Percentiles rank a stretch among this genome's conserved stretches.
These are phyloP conservation scores for Forbesichthys agassizii DNA, from an alignment of 2,113 vertebrate genomes.

Conservation along the genomic window DNA sequence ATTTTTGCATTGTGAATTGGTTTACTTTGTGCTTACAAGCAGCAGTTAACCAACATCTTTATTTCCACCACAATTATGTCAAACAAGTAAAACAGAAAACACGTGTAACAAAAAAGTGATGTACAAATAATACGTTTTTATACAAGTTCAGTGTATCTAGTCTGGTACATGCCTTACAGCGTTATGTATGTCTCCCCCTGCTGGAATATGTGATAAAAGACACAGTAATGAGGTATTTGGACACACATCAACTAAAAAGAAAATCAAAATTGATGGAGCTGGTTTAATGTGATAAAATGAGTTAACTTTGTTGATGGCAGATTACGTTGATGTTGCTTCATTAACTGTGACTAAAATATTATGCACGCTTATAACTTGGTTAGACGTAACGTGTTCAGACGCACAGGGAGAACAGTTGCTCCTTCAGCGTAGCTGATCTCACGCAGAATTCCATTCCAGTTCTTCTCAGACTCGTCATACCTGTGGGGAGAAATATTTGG, in stretches of 20 bases:
- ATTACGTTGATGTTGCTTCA: not conserved
- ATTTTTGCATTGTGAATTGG: slow-evolving; percentile 45
- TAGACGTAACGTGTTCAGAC: slow-evolving; percentile 89
- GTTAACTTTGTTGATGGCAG: not conserved
- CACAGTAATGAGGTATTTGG: not conserved
- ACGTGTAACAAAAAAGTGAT: slow-evolving; percentile 44
- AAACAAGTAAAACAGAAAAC: slow-evolving; percentile 30
- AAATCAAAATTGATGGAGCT: not conserved
- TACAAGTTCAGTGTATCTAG: not conserved
- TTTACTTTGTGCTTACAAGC: slow-evolving; percentile 6
- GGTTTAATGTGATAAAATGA: not conserved
- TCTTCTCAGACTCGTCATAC: slow-evolving; percentile 82
- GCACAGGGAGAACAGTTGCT: slow-evolving; percentile 83
- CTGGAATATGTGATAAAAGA: slow-evolving; percentile 27
- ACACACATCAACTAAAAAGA: not conserved
- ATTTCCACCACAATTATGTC: slow-evolving; percentile 42
- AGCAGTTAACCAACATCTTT: slow-evolving; percentile 27
- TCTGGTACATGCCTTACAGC: not conserved
- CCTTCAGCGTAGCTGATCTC: slow-evolving; percentile 88
- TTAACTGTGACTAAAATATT: not conserved
- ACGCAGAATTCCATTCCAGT: slow-evolving; percentile 90
- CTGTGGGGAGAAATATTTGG: slow-evolving; percentile 46
- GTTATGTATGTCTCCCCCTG: slow-evolving; percentile 50
- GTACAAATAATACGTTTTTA: slow-evolving; percentile 28
- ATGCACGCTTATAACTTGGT: slow-evolving; percentile 83